These are phyloP conservation scores for Lasius fuliginosus DNA, from an alignment of 2,888 invertebrate genomes.

Conservation along the genomic window DNA sequence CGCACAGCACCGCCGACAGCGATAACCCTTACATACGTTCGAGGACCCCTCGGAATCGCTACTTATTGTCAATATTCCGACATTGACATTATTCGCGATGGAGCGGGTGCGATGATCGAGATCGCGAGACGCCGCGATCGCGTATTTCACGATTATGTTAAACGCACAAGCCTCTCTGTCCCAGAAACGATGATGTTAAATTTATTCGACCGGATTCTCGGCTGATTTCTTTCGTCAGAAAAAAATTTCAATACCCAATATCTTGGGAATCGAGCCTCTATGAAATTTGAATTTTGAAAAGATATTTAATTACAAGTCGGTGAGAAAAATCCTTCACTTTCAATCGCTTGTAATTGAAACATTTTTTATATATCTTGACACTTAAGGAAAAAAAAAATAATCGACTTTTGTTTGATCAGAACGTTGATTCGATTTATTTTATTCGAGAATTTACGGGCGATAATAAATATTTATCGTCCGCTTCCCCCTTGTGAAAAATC, in stretches of 20 bases:
- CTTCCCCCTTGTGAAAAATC: slow-evolving; percentile 9
- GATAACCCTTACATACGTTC: slow-evolving; percentile 53
- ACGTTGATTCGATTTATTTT: not conserved
- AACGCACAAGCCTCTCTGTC: not conserved
- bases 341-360: not conserved
- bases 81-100: slow-evolving; percentile 52
- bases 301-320: too few species aligned
- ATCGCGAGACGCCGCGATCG: not conserved
- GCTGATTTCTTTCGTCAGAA: not conserved
- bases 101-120: slow-evolving; percentile 38
- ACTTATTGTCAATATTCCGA: slow-evolving; percentile 46
- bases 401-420: not conserved
- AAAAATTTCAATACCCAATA: not conserved
- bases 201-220: not conserved
- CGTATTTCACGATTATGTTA: slow-evolving; percentile 6
- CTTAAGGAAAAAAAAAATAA: slow-evolving; percentile 6
- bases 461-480: slow-evolving; percentile 50
- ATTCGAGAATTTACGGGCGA: slow-evolving; percentile 28
- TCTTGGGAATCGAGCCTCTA: not conserved
- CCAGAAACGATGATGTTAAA: not conserved
- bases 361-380: not conserved
- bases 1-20: slow-evolving; percentile 52
- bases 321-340: not conserved
- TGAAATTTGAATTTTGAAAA: not conserved
- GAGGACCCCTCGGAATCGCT: slow-evolving; percentile 17